Conservation (phyloP, 2,888 invertebrate species). For the Monoplex corrugatus region DNA sequence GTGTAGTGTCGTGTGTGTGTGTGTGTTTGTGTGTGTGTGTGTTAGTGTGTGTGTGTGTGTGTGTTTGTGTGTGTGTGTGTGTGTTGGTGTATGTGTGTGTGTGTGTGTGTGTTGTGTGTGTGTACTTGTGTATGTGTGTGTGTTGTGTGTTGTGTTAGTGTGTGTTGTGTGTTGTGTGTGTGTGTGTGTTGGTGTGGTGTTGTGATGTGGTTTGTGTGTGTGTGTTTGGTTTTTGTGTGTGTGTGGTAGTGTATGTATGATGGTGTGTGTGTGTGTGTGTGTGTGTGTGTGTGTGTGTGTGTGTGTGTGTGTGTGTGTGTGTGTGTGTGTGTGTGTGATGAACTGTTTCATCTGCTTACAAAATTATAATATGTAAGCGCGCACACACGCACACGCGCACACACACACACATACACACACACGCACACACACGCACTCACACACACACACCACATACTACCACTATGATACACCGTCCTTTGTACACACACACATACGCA, state of each 20-base stretch:
- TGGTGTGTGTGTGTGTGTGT: background rate
- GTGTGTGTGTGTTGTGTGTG: too few relatives aligned
- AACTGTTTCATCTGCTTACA: background rate
- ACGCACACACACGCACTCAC: conserved; percentile 6
- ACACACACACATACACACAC: conserved; percentile 3
- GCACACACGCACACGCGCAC: background rate
- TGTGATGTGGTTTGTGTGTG: too few relatives aligned
- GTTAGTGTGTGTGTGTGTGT: background rate
- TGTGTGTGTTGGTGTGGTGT: too few relatives aligned
- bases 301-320: conserved; percentile 10
- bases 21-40: too few relatives aligned
- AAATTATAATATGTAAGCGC: background rate
- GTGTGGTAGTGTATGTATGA: background rate
- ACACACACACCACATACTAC: background rate
- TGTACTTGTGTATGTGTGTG: too few relatives aligned
- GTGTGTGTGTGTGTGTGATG: conserved; percentile 18
- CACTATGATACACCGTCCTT: background rate
- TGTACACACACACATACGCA: conserved; percentile 2
- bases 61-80: background rate
- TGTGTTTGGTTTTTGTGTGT: too few relatives aligned
- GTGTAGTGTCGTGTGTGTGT: too few relatives aligned
- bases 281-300: background rate
- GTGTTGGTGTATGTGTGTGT: too few relatives aligned
- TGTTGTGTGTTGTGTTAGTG: too few relatives aligned
- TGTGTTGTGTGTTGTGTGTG: too few relatives aligned